Evolutionary conservation across 2,113 vertebrate species (phyloP), one percentile per base, ranked within the genome.

Genomic region (Sebastes fasciatus): DNA sequence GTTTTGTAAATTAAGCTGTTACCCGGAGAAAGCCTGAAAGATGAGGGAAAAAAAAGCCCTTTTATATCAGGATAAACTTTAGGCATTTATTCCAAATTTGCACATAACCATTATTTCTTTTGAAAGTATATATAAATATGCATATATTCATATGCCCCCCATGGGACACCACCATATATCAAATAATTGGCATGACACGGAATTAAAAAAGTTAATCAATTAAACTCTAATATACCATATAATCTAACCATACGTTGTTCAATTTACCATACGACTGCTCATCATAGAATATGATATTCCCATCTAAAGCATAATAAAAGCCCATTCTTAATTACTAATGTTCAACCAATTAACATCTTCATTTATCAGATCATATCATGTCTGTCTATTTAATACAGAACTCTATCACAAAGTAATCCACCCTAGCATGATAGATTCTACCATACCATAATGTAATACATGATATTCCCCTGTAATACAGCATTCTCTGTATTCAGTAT

Each of bases 401-500:
- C n/a, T n/a, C n/a, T n/a, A n/a, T n/a, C n/a, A n/a, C n/a, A n/a
- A n/a, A 80, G 63, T 52, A 12, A 34, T 58, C 42, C 40, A 77
- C 68, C 19, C 4, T 1, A 11, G 0, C 10, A 43, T 64, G 68
- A 80, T 80, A 57, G n/a, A n/a, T n/a, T n/a, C n/a, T n/a, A n/a
- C n/a, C n/a, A n/a, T 70, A 8, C 23, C 16, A 19, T 42, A 60
- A 6, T 40, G 14, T 66, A 68, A 83, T 67, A 43, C 48, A 68
- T 73, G 70, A 21, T 67, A 40, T 75, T 52, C 68, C 79, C 19
- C 46, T 65, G 48, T 73, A 48, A 26, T 42, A 34, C 23, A 52
- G 13, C 21, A 6, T 76, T 42, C n/a, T 69, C 78, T 74, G 48
- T 66, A 66, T 21, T 82, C 74, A 77, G 77, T 34, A 81, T 81